These are phyloP conservation scores for Syngnathoides biaculeatus DNA, from an alignment of 2,113 vertebrate species.

Conservation along the genomic window DNA sequence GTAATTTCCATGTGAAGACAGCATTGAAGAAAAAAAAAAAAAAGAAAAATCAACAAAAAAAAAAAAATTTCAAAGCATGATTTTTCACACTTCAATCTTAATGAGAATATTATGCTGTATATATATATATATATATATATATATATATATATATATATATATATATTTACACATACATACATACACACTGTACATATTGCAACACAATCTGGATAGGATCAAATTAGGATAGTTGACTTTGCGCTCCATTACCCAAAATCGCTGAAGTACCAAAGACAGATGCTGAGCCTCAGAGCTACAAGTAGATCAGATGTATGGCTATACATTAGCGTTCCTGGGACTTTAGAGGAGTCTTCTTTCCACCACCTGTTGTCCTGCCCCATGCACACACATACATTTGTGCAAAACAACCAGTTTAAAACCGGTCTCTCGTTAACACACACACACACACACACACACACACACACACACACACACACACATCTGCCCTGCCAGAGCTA, in stretches of 20 bases:
- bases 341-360: conserved; percentile 45
- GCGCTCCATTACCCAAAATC: not conserved
- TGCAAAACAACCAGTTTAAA: conserved; percentile 58
- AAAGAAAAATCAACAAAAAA: too few species aligned
- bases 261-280: not conserved
- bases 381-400: conserved; percentile 11
- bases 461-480: conserved; percentile 12
- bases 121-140: too few species aligned
- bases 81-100: too few species aligned
- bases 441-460: not conserved
- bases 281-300: not conserved
- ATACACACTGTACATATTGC: too few species aligned
- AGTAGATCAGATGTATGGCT: conserved; percentile 48
- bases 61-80: too few species aligned
- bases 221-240: not conserved
- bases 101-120: not conserved
- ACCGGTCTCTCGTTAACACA: conserved; percentile 50
- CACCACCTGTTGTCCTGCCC: conserved; percentile 63
- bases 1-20: too few species aligned
- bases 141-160: too few species aligned
- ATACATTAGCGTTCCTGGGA: conserved; percentile 56
- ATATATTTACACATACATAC: too few species aligned
- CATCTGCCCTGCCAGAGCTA: conserved; percentile 43
- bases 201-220: not conserved
- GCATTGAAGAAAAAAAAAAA: too few species aligned